These are phyloP conservation scores for Catalaphyllia jardinei DNA, from an alignment of 64 coral and sea anemone species.

Conservation along the genomic window DNA sequence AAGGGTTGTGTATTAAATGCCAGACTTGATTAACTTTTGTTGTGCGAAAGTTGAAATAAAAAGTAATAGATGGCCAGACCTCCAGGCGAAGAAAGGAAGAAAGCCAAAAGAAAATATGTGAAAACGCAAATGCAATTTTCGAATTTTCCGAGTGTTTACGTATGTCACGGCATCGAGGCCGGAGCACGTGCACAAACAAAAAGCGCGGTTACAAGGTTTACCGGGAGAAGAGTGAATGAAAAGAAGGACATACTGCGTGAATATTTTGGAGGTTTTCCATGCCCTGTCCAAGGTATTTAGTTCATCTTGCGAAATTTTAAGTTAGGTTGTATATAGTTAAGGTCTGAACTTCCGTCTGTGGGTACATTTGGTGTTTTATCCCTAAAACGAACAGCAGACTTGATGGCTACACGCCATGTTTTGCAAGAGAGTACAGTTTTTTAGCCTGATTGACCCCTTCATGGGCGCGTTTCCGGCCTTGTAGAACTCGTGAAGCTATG, in stretches of 20 bases:
- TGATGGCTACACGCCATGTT: not conserved
- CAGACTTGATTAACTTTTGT: too few relatives aligned
- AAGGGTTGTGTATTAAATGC: too few relatives aligned
- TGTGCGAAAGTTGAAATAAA: too few relatives aligned
- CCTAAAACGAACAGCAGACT: not conserved
- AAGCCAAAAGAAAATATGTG: not conserved
- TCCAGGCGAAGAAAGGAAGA: not conserved
- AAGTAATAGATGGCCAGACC: too few relatives aligned
- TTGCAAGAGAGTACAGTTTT: not conserved
- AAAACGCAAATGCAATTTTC: not conserved
- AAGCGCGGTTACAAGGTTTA: slow-evolving; percentile 26
- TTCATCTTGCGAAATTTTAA: not conserved
- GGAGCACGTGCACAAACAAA: slow-evolving; percentile 59
- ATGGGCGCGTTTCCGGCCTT: not conserved
- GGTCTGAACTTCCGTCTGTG: not conserved
- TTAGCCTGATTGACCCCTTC: slow-evolving; percentile 8
- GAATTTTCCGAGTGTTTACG: not conserved
- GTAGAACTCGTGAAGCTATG: not conserved
- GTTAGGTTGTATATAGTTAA: not conserved
- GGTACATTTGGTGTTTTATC: not conserved
- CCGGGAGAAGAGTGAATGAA: slow-evolving; percentile 1
- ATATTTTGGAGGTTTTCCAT: slow-evolving; percentile 12
- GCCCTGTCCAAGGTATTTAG: slow-evolving; percentile 39
- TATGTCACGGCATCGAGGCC: slow-evolving; percentile 22
- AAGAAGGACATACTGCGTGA: not conserved